Conservation (phyloP, 2,113 vertebrate genomes). For the Uria aalge region DNA sequence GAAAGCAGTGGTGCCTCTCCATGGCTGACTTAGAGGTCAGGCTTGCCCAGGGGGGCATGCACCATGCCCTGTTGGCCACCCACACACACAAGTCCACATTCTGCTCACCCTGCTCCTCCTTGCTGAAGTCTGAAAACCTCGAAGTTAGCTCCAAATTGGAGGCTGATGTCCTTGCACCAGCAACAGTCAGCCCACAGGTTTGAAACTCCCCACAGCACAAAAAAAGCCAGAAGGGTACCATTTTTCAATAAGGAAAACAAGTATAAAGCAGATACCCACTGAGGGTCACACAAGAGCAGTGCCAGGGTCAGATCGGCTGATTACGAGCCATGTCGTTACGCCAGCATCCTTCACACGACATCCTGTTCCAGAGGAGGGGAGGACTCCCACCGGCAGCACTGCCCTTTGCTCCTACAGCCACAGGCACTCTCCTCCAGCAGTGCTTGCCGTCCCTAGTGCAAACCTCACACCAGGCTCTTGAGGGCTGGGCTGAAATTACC, state of each 20-base stretch:
- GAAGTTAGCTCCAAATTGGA: neutral
- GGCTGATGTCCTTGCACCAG: neutral
- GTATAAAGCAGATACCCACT: neutral
- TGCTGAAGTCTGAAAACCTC: neutral
- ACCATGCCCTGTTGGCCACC: neutral
- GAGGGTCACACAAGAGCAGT: neutral
- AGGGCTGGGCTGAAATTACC: neutral
- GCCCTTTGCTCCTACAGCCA: neutral
- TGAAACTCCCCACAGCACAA: neutral
- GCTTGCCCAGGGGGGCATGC: neutral
- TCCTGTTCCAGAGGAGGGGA: neutral
- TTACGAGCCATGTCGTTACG: neutral
- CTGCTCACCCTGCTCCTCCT: neutral
- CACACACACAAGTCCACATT: rapidly evolving
- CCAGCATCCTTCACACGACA: neutral
- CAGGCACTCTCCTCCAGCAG: neutral
- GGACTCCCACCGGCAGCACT: neutral
- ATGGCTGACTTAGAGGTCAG: neutral
- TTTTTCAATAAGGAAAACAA: neutral
- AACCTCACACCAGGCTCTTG: neutral
- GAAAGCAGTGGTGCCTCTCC: neutral
- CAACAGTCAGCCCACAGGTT: neutral
- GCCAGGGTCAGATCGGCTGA: neutral
- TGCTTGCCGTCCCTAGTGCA: neutral
- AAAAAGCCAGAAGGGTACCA: neutral